Evolutionary conservation across 1,140 invertebrate species (phyloP).

Genomic region (Drosophila ironensis): DNA sequence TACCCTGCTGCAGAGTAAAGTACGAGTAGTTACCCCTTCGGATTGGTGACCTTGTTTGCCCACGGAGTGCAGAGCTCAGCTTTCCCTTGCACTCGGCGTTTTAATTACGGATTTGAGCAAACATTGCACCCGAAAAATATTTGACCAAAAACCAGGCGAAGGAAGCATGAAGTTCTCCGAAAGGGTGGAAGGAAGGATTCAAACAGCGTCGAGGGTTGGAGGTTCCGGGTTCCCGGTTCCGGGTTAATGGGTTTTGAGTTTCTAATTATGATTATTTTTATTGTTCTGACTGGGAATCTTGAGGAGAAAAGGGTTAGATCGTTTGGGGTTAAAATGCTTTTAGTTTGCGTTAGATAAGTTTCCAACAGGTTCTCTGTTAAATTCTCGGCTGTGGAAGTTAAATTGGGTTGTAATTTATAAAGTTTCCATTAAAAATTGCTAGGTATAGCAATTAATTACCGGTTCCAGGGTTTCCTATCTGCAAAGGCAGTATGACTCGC

Average conservation of each 20-base stretch:
- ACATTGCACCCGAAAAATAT: conserved; percentile 52
- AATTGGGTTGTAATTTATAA: no score
- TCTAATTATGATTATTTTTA: conserved; percentile 57
- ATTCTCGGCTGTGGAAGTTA: no score
- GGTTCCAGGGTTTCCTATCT: no score
- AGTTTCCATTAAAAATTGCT: no score
- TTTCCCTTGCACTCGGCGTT: conserved; percentile 25
- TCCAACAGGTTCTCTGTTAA: no score
- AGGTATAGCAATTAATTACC: no score
- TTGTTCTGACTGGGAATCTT: conserved; percentile 12
- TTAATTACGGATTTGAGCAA: conserved; percentile 68
- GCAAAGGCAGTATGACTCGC: no score
- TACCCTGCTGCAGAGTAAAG: conserved; percentile 25
- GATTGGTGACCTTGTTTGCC: conserved; percentile 39
- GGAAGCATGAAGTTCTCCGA: not conserved
- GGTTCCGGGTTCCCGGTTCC: not conserved
- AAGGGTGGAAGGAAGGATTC: conserved; percentile 10
- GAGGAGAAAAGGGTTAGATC: not conserved
- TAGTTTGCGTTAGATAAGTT: no score
- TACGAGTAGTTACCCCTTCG: conserved; percentile 8
- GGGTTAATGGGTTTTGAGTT: conserved; percentile 35
- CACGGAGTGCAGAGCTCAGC: conserved; percentile 40
- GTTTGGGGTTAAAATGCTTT: not conserved
- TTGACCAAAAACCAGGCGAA: conserved; percentile 6
- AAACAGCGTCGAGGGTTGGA: not conserved